Evolutionary conservation across 2,113 vertebrate species (phyloP).

Genomic region (Erythrocebus patas): DNA sequence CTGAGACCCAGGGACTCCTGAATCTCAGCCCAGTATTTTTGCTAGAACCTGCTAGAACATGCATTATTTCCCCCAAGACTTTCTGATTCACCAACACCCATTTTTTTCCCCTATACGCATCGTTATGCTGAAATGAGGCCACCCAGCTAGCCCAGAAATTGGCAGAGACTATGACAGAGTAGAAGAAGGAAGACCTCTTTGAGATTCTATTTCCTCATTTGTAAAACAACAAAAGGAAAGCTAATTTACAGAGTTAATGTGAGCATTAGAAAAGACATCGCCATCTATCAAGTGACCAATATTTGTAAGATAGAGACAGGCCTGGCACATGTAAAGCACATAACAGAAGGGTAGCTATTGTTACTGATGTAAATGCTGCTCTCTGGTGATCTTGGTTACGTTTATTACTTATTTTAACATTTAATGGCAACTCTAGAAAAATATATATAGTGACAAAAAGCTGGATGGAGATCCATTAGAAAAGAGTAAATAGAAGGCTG

Average conservation of each 20-base stretch:
- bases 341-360: fast-evolving
- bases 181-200: fast-evolving
- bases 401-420: neutral
- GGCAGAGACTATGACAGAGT: fast-evolving
- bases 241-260: neutral
- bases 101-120: fast-evolving
- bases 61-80: neutral
- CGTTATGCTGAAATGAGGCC: neutral
- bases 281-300: fast-evolving
- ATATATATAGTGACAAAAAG: neutral
- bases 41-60: neutral
- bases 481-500: neutral
- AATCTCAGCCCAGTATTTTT: neutral
- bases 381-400: neutral
- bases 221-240: neutral
- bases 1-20: neutral
- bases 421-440: neutral
- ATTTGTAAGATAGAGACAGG: fast-evolving
- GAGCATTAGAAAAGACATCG: neutral
- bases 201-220: neutral
- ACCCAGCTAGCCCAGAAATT: neutral
- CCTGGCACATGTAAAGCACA: fast-evolving
- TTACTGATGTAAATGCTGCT: neutral
- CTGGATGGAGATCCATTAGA: neutral
- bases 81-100: neutral